Conservation (phyloP, 2,888 invertebrate genomes). For the Eurytoma adleriae region DNA sequence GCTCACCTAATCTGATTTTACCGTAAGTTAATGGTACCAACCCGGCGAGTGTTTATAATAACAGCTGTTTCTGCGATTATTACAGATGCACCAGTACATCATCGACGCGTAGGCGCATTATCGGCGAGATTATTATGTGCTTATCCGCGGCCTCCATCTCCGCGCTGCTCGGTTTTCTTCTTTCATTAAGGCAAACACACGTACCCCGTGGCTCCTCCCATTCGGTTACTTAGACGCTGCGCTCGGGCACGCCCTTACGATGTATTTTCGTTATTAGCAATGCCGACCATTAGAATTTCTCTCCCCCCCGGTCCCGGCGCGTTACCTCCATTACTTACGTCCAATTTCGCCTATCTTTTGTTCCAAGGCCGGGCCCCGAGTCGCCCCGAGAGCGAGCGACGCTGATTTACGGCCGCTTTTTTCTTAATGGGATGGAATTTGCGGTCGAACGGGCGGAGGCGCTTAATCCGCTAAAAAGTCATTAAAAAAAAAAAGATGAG, state of each 20-base stretch:
- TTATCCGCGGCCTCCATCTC: neutral
- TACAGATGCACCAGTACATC: neutral
- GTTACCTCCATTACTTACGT: conserved; percentile 40
- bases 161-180: neutral
- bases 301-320: conserved; percentile 19
- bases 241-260: conserved; percentile 70
- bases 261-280: conserved; percentile 71
- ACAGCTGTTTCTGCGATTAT: neutral
- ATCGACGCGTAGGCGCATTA: neutral
- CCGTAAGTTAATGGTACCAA: too few species aligned
- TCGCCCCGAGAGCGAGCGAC: neutral
- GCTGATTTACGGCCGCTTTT: conserved; percentile 50
- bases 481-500: conserved; percentile 22
- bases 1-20: too few species aligned
- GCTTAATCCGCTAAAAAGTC: conserved; percentile 52
- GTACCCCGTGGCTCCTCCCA: conserved; percentile 7
- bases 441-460: conserved; percentile 9
- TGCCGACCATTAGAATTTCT: conserved; percentile 70
- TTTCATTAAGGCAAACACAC: conserved; percentile 30
- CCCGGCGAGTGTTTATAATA: neutral
- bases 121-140: conserved; percentile 16
- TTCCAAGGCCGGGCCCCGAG: conserved; percentile 27
- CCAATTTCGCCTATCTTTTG: conserved; percentile 50
- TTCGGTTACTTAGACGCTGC: neutral
- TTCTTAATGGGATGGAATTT: conserved; percentile 52